A percentile compares a stretch with the other conserved stretches of the same genome.
Conservation (phyloP, 2,888 invertebrate species). For the Caenorhabditis virilis region DNA sequence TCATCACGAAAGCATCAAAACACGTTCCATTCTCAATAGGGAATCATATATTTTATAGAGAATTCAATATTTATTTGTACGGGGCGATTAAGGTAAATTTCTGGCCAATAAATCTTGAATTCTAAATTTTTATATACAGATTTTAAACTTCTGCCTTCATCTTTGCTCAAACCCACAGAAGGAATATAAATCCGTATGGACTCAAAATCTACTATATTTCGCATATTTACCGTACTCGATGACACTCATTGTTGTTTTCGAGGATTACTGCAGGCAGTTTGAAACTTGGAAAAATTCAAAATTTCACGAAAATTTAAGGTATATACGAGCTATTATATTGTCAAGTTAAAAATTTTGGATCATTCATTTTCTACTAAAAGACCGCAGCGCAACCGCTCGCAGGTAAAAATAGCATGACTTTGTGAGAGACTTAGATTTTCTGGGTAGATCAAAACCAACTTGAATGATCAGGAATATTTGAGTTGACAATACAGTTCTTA, state of each 20-base stretch:
- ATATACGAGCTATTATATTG: no score
- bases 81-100: constrained; percentile 56
- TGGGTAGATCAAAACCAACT: no score
- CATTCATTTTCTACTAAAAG: no score
- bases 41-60: constrained; percentile 56
- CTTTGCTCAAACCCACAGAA: constrained; percentile 29
- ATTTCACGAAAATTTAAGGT: no score
- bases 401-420: no score
- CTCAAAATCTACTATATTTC: constrained; percentile 46
- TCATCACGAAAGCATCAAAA: constrained; percentile 49
- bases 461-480: no score
- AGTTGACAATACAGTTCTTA: no score
- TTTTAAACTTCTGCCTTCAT: constrained; percentile 56
- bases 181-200: constrained; percentile 5
- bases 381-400: no score
- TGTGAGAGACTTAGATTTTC: no score
- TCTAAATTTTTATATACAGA: constrained; percentile 17
- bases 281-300: constrained; percentile 10
- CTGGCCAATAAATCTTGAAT: no score
- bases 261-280: constrained; percentile 55
- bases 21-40: constrained; percentile 49
- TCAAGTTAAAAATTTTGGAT: no score
- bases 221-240: constrained; percentile 62
- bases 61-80: constrained; percentile 65
- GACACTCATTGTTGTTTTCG: constrained; percentile 63